Percentiles rank a stretch among this genome's conserved stretches.
Evolutionary conservation across 2,797 vertebrate genomes (phyloP).

Genomic region (Melanotaenia nigrans): DNA sequence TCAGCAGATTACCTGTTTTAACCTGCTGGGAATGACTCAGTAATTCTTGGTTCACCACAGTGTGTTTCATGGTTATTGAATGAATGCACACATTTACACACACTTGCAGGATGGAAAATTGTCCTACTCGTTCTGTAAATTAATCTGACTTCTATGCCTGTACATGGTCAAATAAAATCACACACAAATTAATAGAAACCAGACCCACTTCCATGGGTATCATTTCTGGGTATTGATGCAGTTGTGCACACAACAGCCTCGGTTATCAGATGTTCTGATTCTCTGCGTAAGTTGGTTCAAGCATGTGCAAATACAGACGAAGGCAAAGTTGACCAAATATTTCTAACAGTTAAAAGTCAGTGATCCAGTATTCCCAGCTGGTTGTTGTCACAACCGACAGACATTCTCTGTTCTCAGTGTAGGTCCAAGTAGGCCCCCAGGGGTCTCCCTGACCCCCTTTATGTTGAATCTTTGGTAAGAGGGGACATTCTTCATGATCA

Average conservation of each 20-base stretch:
- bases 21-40: constrained; percentile 40
- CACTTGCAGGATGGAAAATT: background rate
- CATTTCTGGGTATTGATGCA: background rate
- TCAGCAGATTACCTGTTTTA: constrained; percentile 47
- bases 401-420: background rate
- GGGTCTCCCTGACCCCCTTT: background rate
- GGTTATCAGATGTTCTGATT: constrained; percentile 15
- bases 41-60: constrained; percentile 6
- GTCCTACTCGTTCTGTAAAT: background rate
- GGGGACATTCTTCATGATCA: background rate
- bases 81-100: background rate
- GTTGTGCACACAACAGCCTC: background rate
- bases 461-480: background rate
- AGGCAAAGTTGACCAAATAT: constrained; percentile 6
- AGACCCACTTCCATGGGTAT: background rate
- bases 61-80: background rate
- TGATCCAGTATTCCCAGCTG: background rate
- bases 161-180: background rate
- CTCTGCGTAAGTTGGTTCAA: background rate
- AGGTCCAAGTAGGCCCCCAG: background rate
- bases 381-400: background rate
- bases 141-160: background rate
- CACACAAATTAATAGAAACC: background rate
- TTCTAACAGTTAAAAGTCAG: constrained; percentile 1
- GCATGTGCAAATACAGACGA: background rate